These are phyloP conservation scores for Drosophila baimaii DNA, from an alignment of 1,140 invertebrate genomes.

Conservation along the genomic window DNA sequence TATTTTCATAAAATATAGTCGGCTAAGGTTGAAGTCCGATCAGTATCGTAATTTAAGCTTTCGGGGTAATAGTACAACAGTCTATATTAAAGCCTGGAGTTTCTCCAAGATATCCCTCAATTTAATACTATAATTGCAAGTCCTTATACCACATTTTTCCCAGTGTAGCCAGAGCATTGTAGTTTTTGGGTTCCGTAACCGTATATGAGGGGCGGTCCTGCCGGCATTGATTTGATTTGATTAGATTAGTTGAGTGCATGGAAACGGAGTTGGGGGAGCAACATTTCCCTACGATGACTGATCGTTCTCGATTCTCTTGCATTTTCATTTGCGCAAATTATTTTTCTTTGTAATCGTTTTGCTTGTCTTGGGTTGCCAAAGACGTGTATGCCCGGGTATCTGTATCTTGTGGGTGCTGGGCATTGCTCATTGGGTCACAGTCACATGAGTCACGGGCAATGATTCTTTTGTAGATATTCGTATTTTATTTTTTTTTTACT, in stretches of 20 bases:
- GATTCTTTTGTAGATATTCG: slow-evolving; percentile 58
- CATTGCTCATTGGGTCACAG: slow-evolving; percentile 79
- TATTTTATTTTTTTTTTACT: slow-evolving; percentile 28
- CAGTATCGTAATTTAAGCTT: too few relatives aligned
- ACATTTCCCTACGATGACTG: slow-evolving; percentile 71
- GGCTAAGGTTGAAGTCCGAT: too few relatives aligned
- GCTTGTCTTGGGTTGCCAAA: slow-evolving; percentile 66
- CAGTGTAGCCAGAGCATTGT: neutral
- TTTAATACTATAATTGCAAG: neutral
- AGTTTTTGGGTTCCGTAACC: slow-evolving; percentile 21
- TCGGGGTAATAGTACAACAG: too few relatives aligned
- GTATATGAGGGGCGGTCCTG: slow-evolving; percentile 46
- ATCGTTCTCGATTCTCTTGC: slow-evolving; percentile 53
- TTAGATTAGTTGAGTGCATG: slow-evolving; percentile 68
- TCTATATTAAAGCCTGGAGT: too few relatives aligned
- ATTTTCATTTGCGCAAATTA: slow-evolving; percentile 74
- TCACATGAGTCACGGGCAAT: slow-evolving; percentile 67
- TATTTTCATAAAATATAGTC: too few relatives aligned
- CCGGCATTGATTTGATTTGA: slow-evolving; percentile 74
- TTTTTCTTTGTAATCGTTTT: slow-evolving; percentile 77
- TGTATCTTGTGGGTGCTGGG: slow-evolving; percentile 64
- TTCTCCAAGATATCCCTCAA: neutral
- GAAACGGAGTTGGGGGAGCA: slow-evolving; percentile 22
- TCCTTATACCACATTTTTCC: neutral
- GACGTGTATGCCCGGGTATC: slow-evolving; percentile 62